Evolutionary conservation across 2,797 vertebrate species (phyloP).

Genomic region (Anableps anableps): DNA sequence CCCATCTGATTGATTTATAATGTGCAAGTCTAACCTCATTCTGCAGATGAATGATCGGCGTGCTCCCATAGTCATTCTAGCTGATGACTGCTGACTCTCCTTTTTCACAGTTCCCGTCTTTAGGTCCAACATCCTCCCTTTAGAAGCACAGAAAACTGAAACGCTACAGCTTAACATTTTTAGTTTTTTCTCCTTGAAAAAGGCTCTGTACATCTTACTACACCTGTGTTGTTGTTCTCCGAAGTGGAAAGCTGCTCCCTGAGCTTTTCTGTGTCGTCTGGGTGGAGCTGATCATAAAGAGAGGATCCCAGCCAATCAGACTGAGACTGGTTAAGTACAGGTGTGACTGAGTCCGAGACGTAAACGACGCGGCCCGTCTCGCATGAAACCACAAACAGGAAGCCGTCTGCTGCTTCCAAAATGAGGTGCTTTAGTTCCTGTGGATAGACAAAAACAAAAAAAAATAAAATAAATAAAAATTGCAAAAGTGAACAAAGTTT

Average conservation of each 20-base stretch:
- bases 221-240: conserved; percentile 90
- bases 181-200: neutral
- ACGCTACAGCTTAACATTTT: neutral
- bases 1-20: neutral
- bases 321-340: conserved; percentile 92
- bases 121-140: conserved; percentile 94
- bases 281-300: conserved; percentile 94
- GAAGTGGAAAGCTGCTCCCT: conserved; percentile 94
- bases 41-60: conserved; percentile 96
- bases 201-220: neutral
- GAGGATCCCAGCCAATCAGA: conserved; percentile 94
- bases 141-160: conserved; percentile 1
- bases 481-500: neutral
- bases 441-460: neutral
- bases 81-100: conserved; percentile 93
- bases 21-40: conserved; percentile 86
- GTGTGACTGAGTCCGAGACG: conserved; percentile 92
- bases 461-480: neutral
- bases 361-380: conserved; percentile 92
- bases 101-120: conserved; percentile 99
- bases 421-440: conserved; percentile 97
- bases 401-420: conserved; percentile 94
- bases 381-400: conserved; percentile 95
- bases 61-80: conserved; percentile 96
- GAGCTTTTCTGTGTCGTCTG: conserved; percentile 94